These are phyloP conservation scores for Crematogaster levior DNA, from an alignment of 2,888 invertebrate species.

Conservation along the genomic window DNA sequence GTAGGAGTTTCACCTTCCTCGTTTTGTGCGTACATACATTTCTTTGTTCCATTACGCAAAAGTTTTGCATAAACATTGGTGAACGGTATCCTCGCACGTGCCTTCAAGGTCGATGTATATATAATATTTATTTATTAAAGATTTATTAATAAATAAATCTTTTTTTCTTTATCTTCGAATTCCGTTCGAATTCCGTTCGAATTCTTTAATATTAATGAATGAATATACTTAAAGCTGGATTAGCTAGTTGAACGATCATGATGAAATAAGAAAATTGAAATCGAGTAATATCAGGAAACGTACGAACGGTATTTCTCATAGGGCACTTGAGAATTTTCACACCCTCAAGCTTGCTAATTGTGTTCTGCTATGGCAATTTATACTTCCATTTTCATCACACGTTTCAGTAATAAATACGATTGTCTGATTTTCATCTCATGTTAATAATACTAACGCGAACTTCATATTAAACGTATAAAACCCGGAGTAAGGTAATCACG, in stretches of 20 bases:
- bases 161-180: neutral
- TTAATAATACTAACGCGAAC: conserved; percentile 8
- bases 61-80: conserved; percentile 24
- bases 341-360: conserved; percentile 22
- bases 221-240: neutral
- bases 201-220: neutral
- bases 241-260: neutral
- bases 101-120: conserved; percentile 15
- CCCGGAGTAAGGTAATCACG: conserved; percentile 7
- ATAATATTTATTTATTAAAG: too few species aligned
- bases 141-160: neutral
- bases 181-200: neutral
- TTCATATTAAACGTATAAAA: neutral
- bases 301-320: neutral
- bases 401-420: conserved; percentile 3
- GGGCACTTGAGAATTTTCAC: conserved; percentile 26
- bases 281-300: neutral
- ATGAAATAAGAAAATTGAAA: neutral
- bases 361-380: neutral
- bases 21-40: neutral
- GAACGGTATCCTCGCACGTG: conserved; percentile 1
- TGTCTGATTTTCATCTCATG: conserved; percentile 23
- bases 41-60: conserved; percentile 4
- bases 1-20: conserved; percentile 48
- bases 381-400: conserved; percentile 20